Conservation (phyloP, 2,888 invertebrate genomes). For the Calameuta filiformis region DNA sequence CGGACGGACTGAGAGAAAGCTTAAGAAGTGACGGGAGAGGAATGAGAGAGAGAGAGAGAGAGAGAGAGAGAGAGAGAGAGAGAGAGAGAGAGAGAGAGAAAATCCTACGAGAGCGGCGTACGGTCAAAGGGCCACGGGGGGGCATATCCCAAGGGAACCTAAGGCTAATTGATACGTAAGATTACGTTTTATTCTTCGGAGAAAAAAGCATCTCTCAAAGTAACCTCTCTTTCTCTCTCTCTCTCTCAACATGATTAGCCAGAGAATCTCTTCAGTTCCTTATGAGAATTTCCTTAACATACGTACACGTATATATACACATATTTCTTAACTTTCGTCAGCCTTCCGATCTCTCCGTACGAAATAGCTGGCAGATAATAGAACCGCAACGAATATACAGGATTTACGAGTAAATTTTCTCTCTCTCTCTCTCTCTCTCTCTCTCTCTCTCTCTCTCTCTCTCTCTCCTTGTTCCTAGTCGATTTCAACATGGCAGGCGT, state of each 20-base stretch:
- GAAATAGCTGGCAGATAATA: no score
- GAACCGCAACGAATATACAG: no score
- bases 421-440: slow-evolving; percentile 1
- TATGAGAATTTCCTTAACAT: no score
- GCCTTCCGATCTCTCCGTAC: no score
- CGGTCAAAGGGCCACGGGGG: slow-evolving; percentile 67
- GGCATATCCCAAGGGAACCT: slow-evolving; percentile 63
- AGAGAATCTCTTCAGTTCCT: no score
- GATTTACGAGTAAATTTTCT: slow-evolving; percentile 10
- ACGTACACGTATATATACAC: no score
- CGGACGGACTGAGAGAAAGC: slow-evolving; percentile 17
- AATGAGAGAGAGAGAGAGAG: slow-evolving; percentile 18
- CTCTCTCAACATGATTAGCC: slow-evolving; percentile 6
- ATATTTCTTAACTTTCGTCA: no score
- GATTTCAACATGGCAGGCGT: neutral
- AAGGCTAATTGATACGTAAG: slow-evolving; percentile 67
- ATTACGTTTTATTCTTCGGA: slow-evolving; percentile 52
- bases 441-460: neutral
- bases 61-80: slow-evolving; percentile 26
- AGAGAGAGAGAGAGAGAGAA: slow-evolving; percentile 14
- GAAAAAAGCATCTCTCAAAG: no score
- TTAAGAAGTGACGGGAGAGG: slow-evolving; percentile 6
- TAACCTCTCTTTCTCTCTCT: slow-evolving; percentile 13
- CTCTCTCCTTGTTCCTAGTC: neutral
- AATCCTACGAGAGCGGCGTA: slow-evolving; percentile 50